A percentile compares a stretch with the other conserved stretches of the same genome.
Evolutionary conservation across 2,113 vertebrate genomes (phyloP).

Genomic region (Hemiprocne comata): DNA sequence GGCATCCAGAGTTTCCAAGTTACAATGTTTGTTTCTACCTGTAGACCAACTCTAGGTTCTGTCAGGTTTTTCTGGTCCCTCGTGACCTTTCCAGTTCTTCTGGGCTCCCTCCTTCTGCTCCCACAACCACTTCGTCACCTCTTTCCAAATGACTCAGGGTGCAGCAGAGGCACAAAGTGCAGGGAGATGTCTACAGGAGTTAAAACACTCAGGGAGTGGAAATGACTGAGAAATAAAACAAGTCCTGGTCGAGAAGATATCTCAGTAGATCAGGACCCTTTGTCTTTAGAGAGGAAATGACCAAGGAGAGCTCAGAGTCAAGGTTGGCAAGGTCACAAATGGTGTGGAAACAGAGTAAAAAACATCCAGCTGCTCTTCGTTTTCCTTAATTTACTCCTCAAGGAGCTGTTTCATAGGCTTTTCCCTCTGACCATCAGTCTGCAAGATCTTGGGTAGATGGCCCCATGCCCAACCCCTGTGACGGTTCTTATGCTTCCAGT

Average conservation of each 20-base stretch:
- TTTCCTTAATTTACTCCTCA: neutral
- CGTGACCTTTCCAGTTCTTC: neutral
- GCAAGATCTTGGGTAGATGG: neutral
- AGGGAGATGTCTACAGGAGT: neutral
- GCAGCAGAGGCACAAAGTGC: neutral
- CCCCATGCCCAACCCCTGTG: neutral
- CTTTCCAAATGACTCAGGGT: neutral
- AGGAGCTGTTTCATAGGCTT: neutral
- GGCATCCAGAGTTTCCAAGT: neutral
- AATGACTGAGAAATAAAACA: neutral
- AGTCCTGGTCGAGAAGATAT: neutral
- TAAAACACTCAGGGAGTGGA: neutral
- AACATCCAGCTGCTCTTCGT: neutral
- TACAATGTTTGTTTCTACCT: neutral
- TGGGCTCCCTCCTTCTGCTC: neutral
- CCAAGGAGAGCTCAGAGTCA: neutral
- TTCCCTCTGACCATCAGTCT: neutral
- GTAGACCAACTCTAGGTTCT: fast-evolving
- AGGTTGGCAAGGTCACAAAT: neutral
- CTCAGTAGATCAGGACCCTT: neutral
- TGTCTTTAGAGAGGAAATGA: neutral
- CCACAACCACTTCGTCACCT: neutral
- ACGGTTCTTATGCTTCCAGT: neutral
- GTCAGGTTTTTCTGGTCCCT: conserved; percentile 21
- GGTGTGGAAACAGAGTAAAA: neutral